Base-by-base conservation (phyloP, 2,113 vertebrate species). In the Pogona vitticeps region DNA sequence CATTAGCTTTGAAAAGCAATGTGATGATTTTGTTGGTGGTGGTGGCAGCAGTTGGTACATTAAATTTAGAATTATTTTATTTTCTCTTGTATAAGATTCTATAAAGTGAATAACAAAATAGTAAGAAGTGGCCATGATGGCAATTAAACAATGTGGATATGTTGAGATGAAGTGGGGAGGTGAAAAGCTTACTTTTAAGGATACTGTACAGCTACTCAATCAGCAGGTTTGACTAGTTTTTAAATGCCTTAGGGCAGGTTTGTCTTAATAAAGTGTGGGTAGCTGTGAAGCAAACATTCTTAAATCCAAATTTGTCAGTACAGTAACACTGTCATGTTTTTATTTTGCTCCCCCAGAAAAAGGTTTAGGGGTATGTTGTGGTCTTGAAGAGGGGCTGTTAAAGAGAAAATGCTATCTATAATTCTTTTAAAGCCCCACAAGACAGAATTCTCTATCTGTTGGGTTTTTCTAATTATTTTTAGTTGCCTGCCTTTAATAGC, bases 211-310 rank as follows among this genome's bases (percentile, higher is more conserved):
- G 94, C 96, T 94, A 96, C 96, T 95, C 78, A 95, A 59, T 76
- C 59, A 97, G 96, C 97, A 97, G 97, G 97, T 97, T 96, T 95
- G 94, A 97, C 97, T 94, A 96, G 97, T 97, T 87, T 97, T 96
- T 89, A 93, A 91, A 84, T 94, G 96, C 96, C 96, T 95, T 42
- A 85, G 95, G 97, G 96, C 95, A 95, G 95, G 94, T 96, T 95
- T 96, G 96, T 94, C 94, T 95, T 90, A 84, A 59, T 86, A 89
- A 91, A 96, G 94, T 95, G 93, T 80, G 88, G 89, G 93, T 92
- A 95, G 95, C 94, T 95, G 91, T 90, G 88, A 93, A 95, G 91
- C 80, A 84, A 90, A 92, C 86, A 36, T 95, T 94, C 91, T 94
- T 86, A 93, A 90, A 91, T 90, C 42, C 86, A 89, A 28, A 89